Evolutionary conservation across 92 coral and sea anemone species (phyloP).

Genomic region (Zoanthus sansibaricus): DNA sequence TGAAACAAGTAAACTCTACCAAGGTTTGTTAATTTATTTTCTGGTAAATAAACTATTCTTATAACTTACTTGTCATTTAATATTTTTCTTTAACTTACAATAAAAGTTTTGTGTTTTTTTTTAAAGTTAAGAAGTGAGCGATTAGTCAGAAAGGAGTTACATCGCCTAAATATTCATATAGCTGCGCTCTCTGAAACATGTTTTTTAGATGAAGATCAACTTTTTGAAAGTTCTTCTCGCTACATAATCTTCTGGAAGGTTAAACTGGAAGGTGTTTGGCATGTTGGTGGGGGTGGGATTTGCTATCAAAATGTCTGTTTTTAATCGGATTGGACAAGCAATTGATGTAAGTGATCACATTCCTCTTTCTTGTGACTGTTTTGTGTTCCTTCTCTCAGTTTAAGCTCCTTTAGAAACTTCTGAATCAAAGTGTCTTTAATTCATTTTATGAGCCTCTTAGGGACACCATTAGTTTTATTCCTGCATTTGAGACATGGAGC

Average conservation of each 20-base stretch:
- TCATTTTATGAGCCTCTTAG: constrained; percentile 16
- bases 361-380: constrained; percentile 7
- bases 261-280: background rate
- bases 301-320: background rate
- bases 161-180: constrained; percentile 5
- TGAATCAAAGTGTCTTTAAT: constrained; percentile 8
- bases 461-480: constrained; percentile 11
- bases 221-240: constrained; percentile 10
- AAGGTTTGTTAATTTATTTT: no score
- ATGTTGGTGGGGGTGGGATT: no score
- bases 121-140: no score
- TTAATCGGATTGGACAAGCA: constrained; percentile 14
- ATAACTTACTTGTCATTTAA: no score
- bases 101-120: no score
- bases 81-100: no score
- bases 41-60: no score
- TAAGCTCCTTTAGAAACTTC: constrained; percentile 2
- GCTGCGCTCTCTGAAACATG: constrained; percentile 8
- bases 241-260: constrained; percentile 18
- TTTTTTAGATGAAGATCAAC: constrained; percentile 10
- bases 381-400: constrained; percentile 15
- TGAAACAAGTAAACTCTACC: no score
- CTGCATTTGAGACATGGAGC: constrained; percentile 2
- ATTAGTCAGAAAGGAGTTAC: constrained; percentile 2
- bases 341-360: constrained; percentile 12